Evolutionary conservation across 1,140 invertebrate genomes (phyloP).

Genomic region (Lucilia sericata): DNA sequence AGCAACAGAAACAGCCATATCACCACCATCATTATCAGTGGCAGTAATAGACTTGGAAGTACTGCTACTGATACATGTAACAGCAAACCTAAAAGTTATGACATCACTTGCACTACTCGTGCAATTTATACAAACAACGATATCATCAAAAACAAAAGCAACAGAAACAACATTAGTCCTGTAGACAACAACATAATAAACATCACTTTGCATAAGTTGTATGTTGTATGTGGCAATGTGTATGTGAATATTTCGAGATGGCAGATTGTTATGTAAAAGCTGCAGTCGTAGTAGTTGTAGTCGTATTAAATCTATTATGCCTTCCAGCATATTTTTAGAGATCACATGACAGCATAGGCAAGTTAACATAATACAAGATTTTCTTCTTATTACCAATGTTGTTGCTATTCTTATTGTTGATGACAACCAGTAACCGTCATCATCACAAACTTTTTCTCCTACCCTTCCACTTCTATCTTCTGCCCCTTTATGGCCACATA

Average conservation of each 20-base stretch:
- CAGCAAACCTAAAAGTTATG: no score
- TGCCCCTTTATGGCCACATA: not conserved
- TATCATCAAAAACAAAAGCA: no score
- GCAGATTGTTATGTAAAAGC: not conserved
- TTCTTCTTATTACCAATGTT: not conserved
- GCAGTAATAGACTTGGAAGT: not conserved
- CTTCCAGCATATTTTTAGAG: not conserved
- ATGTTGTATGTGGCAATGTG: not conserved
- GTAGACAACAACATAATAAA: not conserved
- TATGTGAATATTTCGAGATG: not conserved
- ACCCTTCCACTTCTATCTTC: no score
- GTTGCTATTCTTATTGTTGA: constrained; percentile 22
- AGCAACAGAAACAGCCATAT: not conserved
- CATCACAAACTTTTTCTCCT: no score
- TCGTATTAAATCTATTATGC: constrained; percentile 13
- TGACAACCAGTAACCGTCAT: not conserved
- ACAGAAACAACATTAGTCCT: no score
- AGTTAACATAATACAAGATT: not conserved
- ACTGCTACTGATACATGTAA: no score
- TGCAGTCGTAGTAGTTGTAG: not conserved
- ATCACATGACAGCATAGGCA: not conserved
- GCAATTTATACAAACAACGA: no score
- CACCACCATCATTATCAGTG: not conserved
- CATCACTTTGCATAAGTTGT: not conserved
- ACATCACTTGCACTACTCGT: no score